Evolutionary conservation across 2,888 invertebrate genomes (phyloP).

Genomic region (Conchocele bisecta): DNA sequence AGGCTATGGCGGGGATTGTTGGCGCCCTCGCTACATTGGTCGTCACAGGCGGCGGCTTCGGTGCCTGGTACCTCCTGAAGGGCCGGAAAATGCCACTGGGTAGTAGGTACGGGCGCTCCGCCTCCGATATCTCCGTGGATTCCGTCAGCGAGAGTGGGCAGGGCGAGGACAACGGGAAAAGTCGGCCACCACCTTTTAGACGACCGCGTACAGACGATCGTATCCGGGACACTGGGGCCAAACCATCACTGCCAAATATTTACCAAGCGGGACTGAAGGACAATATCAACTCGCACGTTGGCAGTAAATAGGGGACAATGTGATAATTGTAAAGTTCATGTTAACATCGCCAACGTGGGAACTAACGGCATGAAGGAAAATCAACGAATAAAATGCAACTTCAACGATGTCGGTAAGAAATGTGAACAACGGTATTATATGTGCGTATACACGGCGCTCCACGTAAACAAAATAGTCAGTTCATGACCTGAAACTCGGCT

Average conservation of each 20-base stretch:
- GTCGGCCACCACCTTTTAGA: constrained; percentile 22
- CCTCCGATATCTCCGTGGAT: constrained; percentile 19
- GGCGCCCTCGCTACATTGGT: constrained; percentile 59
- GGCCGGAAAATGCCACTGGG: constrained; percentile 16
- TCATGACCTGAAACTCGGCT: no score
- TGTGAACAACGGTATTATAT: no score
- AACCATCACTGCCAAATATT: constrained; percentile 34
- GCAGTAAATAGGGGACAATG: no score
- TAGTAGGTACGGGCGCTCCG: not conserved
- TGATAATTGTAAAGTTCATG: no score
- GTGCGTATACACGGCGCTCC: no score
- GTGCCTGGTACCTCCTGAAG: constrained; percentile 50
- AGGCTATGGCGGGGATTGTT: constrained; percentile 58
- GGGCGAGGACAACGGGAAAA: constrained; percentile 20
- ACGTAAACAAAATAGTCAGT: no score
- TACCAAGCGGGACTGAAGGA: constrained; percentile 37
- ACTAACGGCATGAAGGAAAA: no score
- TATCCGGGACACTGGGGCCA: not conserved
- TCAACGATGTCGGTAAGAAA: no score
- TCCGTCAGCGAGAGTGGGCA: not conserved
- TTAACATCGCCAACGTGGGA: no score
- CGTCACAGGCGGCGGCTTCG: constrained; percentile 56
- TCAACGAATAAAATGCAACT: no score
- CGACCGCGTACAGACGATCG: not conserved
- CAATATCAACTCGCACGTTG: constrained; percentile 16